A percentile compares a stretch with the other conserved stretches of the same genome.
Conservation (phyloP, 2,113 vertebrate species). For the rabbit (Oryctolagus cuniculus) region DNA sequence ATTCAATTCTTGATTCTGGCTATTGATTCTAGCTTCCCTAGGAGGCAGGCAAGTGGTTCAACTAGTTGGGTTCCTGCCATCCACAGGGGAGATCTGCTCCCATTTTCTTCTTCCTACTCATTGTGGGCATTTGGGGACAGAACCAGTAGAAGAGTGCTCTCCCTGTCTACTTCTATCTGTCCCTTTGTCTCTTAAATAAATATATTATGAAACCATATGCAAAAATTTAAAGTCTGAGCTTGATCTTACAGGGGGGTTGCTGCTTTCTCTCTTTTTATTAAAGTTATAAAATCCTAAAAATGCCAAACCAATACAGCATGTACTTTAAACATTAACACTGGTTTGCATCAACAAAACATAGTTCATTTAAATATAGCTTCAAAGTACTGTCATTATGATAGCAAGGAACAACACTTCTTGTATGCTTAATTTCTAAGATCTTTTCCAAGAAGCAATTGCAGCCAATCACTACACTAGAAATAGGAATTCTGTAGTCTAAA, state of each 20-base stretch:
- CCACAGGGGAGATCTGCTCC: no score
- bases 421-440: background rate
- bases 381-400: background rate
- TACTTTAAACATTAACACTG: background rate
- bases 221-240: background rate
- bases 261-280: background rate
- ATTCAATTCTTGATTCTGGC: no score
- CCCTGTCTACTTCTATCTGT: no score
- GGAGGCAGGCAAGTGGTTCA: no score
- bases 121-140: no score
- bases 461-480: background rate
- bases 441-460: background rate
- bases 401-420: background rate
- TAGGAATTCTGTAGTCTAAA: background rate
- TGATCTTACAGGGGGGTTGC: background rate
- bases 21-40: no score
- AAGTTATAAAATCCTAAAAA: constrained; percentile 44
- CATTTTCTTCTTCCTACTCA: no score
- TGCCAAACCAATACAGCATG: background rate
- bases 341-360: constrained; percentile 46
- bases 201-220: no score
- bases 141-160: no score
- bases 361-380: background rate
- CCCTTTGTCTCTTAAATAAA: no score
- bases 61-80: no score